Evolutionary conservation across 2,888 invertebrate species (phyloP), one percentile per base, ranked within the genome.

Genomic region (Seladonia tumulorum): DNA sequence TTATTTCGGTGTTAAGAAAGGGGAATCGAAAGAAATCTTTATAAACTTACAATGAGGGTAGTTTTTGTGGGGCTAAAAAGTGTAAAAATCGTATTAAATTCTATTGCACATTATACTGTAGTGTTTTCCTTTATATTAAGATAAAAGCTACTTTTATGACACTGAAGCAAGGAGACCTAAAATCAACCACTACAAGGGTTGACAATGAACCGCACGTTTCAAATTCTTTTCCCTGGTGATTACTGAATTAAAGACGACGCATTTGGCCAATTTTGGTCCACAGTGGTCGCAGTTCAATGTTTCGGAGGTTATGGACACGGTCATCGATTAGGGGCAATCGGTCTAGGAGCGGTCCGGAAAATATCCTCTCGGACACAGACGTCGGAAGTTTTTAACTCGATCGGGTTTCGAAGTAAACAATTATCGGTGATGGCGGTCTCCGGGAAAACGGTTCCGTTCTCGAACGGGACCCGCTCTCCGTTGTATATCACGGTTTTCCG

Each of bases 381-480:
- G 18, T 12, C 16, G 22, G 12, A 71, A 53, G 42, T 81, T 81
- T 76, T 66, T 76, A 76, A 81, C 72, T 76, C 47, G 57, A 81
- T 74, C n/a, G 5, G 25, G 25, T 45, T 18, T 18, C 49, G 35
- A 25, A 53, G 49, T 45, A 60, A 68, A 84, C 74, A 74, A 70
- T 68, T 70, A 74, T 35, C 60, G 73, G 39, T 29, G 42, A 60
- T 72, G 16, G 29, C 60, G 45, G 47, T 76, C 29, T 29, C 49
- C 35, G n/a, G 16, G 66, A n/a, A 14, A 53, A 53, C 25, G 60
- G 2, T 74, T 70, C 63, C 53, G 49, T 73, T 72, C 35, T 66
- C 63, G n/a, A 70, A 25, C 53, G 12, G 76, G 29, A 60, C 60
- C 63, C 22, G 14, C 25, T 47, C 47, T 53, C 53, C 22, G 53